These are phyloP conservation scores for Entomobrya proxima DNA, from an alignment of 2,888 invertebrate species.

Conservation along the genomic window DNA sequence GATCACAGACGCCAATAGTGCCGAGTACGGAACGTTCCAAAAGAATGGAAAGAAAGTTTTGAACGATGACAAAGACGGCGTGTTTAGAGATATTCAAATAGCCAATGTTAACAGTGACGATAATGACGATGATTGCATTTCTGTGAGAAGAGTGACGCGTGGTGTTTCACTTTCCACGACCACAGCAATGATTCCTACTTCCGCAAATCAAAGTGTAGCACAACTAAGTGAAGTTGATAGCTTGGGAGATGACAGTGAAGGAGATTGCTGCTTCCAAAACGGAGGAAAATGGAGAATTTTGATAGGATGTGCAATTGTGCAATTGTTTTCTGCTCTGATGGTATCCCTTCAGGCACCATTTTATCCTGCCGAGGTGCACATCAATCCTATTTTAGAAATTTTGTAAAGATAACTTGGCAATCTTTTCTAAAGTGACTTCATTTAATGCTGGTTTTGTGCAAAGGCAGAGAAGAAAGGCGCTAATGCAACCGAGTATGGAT, in stretches of 20 bases:
- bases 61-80: not conserved
- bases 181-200: not conserved
- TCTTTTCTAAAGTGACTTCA: not conserved
- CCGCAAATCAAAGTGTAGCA: conserved; percentile 5
- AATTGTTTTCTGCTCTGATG: conserved; percentile 90
- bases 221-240: conserved; percentile 73
- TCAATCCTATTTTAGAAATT: conserved; percentile 40
- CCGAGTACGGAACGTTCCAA: not conserved
- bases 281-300: conserved; percentile 87
- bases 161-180: not conserved
- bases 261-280: not conserved
- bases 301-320: conserved; percentile 87
- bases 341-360: conserved; percentile 91
- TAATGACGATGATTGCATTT: not conserved
- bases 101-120: not conserved
- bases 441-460: conserved; percentile 75
- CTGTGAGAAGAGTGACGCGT: not conserved
- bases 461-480: conserved; percentile 90
- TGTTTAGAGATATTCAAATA: too few species aligned
- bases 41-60: not conserved
- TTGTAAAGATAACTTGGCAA: not conserved
- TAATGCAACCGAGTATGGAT: conserved; percentile 87
- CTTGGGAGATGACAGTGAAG: not conserved
- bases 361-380: conserved; percentile 87
- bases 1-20: too few species aligned